Percentiles rank a stretch among this genome's conserved stretches.
These are phyloP conservation scores for Probaryconus sp. DNA, from an alignment of 1,140 invertebrate species.

Conservation along the genomic window DNA sequence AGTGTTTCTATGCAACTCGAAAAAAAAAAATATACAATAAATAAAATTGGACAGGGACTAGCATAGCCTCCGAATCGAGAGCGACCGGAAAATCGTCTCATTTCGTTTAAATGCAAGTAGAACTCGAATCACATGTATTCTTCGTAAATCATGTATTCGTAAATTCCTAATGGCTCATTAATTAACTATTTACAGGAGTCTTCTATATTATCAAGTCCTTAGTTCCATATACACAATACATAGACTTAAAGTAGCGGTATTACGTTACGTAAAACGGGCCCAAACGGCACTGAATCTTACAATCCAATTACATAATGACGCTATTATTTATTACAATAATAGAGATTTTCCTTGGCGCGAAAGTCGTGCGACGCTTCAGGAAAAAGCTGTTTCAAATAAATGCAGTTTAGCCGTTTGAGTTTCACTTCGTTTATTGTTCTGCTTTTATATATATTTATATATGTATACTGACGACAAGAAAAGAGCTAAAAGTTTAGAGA, in stretches of 20 bases:
- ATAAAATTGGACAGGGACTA: constrained; percentile 67
- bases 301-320: constrained; percentile 55
- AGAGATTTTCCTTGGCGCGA: constrained; percentile 31
- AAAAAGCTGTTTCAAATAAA: constrained; percentile 50
- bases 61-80: constrained; percentile 60
- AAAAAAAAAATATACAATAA: constrained; percentile 52
- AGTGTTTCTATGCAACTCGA: constrained; percentile 2
- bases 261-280: constrained; percentile 68
- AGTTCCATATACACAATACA: constrained; percentile 77
- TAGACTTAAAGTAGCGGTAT: constrained; percentile 74
- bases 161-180: constrained; percentile 77
- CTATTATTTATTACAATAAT: constrained; percentile 37
- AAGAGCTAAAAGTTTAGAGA: constrained; percentile 30
- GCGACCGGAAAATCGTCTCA: constrained; percentile 27
- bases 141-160: constrained; percentile 72
- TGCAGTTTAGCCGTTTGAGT: constrained; percentile 52
- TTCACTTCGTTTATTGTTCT: background rate
- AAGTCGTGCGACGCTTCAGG: constrained; percentile 46
- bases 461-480: constrained; percentile 6
- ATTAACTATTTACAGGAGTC: constrained; percentile 77
- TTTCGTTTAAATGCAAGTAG: constrained; percentile 60
- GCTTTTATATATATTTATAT: background rate
- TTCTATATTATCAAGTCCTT: constrained; percentile 76
- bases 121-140: constrained; percentile 64
- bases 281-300: constrained; percentile 70